Evolutionary conservation across 2,888 invertebrate genomes (phyloP), one percentile per base, ranked within the genome.

Genomic region (Melinopterus prodromus): DNA sequence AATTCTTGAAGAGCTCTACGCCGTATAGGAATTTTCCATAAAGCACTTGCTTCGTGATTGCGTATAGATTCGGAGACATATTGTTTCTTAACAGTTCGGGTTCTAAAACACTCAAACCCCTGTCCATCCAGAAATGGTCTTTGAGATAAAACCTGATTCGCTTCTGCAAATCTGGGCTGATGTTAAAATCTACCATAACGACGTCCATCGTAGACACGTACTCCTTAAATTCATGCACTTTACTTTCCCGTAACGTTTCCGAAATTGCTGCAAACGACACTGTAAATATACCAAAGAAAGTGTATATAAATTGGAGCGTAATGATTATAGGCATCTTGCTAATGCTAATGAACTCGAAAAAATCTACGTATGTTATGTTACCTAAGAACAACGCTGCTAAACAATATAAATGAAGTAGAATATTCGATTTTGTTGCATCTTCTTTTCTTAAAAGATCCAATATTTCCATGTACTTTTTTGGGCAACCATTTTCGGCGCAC

Each of bases 101-200:
- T 15, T 78, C 72, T n/a, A 80, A 69, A 4, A 80, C 16, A 38
- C 36, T 26, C 9, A 77, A 74, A 12, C 80, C 80, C 12, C 71
- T 78, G 69, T 80, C 69, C 3, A 76, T 15, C 72, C 53, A 78
- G 36, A 75, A 81, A 7, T 72, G 72, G 26, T 78, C 78, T 16
- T 36, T 78, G 3, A 78, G 71, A 71, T 72, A 79, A 16, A 69
- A 78, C 36, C 35, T 53, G 38, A 77, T 69, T 86, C 88, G 90
- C 90, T 87, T 87, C 84, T 90, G 90, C 16, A 91, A 90, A 0
- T 89, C 87, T 81, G 86, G 85, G 81, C 90, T 90, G 89, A 91
- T 90, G 80, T 90, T 89, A 80, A 91, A 90, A 83, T 91, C 91
- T 77, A 88, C 88, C 89, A 91, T 90, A 82, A 91, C 90, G 85